phyloP scores from a whole-genome alignment of 2,888 invertebrate genomes.

The Bursaphelenchus okinawaensis region DNA sequence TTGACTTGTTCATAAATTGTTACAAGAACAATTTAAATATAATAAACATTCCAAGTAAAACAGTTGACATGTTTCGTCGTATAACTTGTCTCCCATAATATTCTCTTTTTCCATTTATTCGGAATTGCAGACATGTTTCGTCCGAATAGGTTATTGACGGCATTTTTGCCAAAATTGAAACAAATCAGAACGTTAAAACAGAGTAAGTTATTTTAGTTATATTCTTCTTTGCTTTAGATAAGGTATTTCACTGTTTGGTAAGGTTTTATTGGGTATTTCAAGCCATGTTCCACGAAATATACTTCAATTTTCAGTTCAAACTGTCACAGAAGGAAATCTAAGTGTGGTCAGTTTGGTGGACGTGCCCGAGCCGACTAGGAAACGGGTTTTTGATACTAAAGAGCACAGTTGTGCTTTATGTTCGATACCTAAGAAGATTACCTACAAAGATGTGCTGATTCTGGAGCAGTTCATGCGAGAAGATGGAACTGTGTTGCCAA shows the following conservation, averaged over 20 bases:
- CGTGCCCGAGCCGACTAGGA: constrained; percentile 16
- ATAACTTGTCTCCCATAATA: not conserved
- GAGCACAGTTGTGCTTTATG: constrained; percentile 38
- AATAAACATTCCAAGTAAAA: too few species aligned
- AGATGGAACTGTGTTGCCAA: constrained; percentile 58
- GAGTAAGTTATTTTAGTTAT: not conserved
- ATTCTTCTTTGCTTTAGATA: too few species aligned
- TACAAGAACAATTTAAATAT: too few species aligned
- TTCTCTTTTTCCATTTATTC: not conserved
- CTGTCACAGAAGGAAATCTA: constrained; percentile 22
- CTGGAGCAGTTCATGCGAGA: constrained; percentile 58
- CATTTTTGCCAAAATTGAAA: not conserved
- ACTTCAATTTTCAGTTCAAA: constrained; percentile 26
- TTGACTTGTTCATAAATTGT: too few species aligned
- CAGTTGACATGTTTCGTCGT: not conserved
- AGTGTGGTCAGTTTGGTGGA: constrained; percentile 22
- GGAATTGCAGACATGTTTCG: not conserved
- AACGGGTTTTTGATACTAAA: constrained; percentile 10
- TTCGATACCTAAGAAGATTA: constrained; percentile 43
- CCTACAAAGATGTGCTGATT: constrained; percentile 58
- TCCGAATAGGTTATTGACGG: not conserved
- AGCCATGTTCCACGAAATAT: not conserved
- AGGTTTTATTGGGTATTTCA: not conserved
- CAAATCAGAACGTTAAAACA: not conserved
- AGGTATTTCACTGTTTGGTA: too few species aligned